A percentile compares a stretch with the other conserved stretches of the same genome.
These are phyloP conservation scores for Polypterus senegalus DNA, from an alignment of 2,113 vertebrate species.

Conservation along the genomic window DNA sequence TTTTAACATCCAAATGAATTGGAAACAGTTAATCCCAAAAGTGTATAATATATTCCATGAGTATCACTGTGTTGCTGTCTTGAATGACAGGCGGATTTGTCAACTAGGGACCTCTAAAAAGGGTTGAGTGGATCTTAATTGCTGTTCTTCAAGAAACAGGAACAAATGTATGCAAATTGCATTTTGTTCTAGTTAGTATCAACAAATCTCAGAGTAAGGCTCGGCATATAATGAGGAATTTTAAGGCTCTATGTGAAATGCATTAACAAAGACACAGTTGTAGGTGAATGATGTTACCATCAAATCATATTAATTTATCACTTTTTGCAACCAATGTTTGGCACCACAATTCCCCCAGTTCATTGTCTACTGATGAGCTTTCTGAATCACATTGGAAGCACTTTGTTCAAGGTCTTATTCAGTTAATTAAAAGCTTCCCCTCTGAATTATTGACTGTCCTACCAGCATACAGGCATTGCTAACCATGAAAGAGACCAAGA, in stretches of 20 bases:
- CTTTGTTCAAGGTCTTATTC: not conserved
- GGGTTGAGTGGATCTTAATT: conserved; percentile 27
- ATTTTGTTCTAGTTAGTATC: conserved; percentile 26
- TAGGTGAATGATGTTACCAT: not conserved
- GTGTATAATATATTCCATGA: no score
- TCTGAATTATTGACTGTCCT: no score
- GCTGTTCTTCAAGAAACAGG: conserved; percentile 21
- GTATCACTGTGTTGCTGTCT: not conserved
- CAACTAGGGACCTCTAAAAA: conserved; percentile 14
- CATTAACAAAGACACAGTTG: not conserved
- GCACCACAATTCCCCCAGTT: not conserved
- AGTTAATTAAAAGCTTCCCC: no score
- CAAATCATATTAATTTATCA: not conserved
- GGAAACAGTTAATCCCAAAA: no score
- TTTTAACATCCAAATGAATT: no score
- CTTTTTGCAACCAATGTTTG: not conserved
- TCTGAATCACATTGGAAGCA: not conserved
- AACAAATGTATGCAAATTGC: conserved; percentile 35
- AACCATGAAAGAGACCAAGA: no score
- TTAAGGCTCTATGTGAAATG: conserved; percentile 21
- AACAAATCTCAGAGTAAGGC: conserved; percentile 33
- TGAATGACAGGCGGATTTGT: conserved; percentile 14
- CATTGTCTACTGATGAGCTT: not conserved
- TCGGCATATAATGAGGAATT: conserved; percentile 27
- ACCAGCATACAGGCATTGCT: no score